Base-by-base conservation (phyloP, 2,888 invertebrate genomes). In the Ophion ventricosus region DNA sequence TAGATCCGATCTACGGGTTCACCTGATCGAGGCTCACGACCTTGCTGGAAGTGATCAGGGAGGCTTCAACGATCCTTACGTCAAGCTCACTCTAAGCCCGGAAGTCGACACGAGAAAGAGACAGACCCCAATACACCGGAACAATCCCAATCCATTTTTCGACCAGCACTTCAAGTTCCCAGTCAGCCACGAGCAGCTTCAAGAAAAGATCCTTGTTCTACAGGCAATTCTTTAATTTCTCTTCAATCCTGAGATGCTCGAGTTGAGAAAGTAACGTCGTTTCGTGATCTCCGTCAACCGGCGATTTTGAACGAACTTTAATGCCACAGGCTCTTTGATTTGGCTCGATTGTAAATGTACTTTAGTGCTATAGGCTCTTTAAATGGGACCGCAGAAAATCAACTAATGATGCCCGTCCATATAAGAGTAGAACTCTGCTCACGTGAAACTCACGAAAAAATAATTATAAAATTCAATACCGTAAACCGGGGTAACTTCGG, bases 121-220 rank as follows among this genome's bases (percentile, higher is more conserved):
- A 4, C 97, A 98, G 93, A 98, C 98, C 0, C 95, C 96, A 17
- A 97, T 98, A 67, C 97, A 97, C 91, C 95, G 97, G 82, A 97
- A 97, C 92, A 97, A 97, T 89, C 95, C 96, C 10, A 97, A 97
- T 93, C 98, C 98, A 0, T 96, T 96, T 93, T 98, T 98, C 93
- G 97, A 98, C 94, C 97, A 98, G 92, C 97, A 97, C 92, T 98
- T 98, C 94, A 98, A 98, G 94, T 98, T 98, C 92, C 98, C 98
- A 0, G 97, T 98, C 10, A 97, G 98, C 17, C 97, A 97, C 88
- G 98, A 98, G 88, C 98, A 98, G 87, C 94, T 98, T 64, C 95
- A 96, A 75, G 97, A 97, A 82, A 97, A 97, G 93, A 96, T 96
- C 29, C 94, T 98, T 70, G 93, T 96, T 83, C 93, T 97, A n/a